Conservation (phyloP, 2,797 vertebrate species). For the Pampus argenteus region DNA sequence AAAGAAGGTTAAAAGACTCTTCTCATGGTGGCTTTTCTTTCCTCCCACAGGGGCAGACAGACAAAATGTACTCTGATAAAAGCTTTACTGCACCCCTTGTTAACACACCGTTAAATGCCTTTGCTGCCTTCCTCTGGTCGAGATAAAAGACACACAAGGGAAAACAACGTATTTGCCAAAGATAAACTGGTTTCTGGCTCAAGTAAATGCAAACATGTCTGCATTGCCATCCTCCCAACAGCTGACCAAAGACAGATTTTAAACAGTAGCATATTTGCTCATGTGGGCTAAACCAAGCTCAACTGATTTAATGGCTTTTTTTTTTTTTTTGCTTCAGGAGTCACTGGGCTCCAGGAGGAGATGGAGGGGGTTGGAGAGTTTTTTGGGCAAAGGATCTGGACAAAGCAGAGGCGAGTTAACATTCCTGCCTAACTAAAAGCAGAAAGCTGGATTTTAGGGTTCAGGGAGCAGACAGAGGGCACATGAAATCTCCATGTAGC, state of each 20-base stretch:
- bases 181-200: slow-evolving; percentile 18
- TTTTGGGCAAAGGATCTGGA: slow-evolving; percentile 63
- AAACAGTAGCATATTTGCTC: slow-evolving; percentile 72
- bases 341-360: slow-evolving; percentile 51
- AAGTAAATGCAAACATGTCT: slow-evolving; percentile 16
- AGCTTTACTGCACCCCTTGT: slow-evolving; percentile 20
- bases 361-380: slow-evolving; percentile 39
- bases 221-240: slow-evolving; percentile 1
- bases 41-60: neutral
- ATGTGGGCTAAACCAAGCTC: slow-evolving; percentile 53
- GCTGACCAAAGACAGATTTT: slow-evolving; percentile 45
- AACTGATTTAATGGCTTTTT: slow-evolving; percentile 63
- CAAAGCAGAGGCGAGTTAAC: slow-evolving; percentile 70
- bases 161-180: neutral
- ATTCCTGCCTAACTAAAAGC: slow-evolving; percentile 82
- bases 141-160: slow-evolving; percentile 4
- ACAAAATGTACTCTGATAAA: neutral
- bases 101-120: slow-evolving; percentile 27
- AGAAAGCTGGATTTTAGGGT: slow-evolving; percentile 74
- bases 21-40: neutral
- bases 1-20: neutral
- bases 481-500: slow-evolving; percentile 42
- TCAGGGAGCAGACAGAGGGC: slow-evolving; percentile 73
- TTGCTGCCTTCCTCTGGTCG: neutral
- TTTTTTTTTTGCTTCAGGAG: slow-evolving; percentile 57